Conservation (phyloP, 2,113 vertebrate genomes). For the Lagopus muta region DNA sequence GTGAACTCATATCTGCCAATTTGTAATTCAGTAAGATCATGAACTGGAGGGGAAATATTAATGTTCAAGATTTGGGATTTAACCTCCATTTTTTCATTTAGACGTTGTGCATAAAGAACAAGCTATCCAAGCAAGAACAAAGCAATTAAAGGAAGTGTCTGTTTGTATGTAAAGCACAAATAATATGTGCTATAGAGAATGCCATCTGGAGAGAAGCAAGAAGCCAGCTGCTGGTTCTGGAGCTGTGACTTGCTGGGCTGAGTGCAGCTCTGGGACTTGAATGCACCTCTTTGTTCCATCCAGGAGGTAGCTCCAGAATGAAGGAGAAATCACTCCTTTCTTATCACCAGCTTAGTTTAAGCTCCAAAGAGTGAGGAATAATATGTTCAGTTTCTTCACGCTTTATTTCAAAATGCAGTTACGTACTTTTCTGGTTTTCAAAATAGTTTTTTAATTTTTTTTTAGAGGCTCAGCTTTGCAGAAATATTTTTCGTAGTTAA, state of each 20-base stretch:
- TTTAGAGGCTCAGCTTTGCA: background rate
- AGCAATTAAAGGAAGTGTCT: background rate
- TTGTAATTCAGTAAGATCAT: background rate
- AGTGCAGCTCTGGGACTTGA: background rate
- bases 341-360: background rate
- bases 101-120: background rate
- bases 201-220: background rate
- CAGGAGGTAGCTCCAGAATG: background rate
- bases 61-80: background rate
- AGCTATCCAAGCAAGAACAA: background rate
- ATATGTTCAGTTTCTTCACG: too few relatives aligned
- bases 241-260: background rate
- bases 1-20: background rate
- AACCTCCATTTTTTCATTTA: background rate
- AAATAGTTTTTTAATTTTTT: background rate
- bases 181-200: background rate
- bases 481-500: background rate
- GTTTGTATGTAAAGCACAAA: background rate
- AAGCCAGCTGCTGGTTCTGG: background rate
- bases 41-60: background rate
- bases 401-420: background rate
- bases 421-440: accelerated
- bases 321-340: background rate
- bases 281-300: accelerated
- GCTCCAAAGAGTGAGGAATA: background rate